phyloP scores from a whole-genome alignment of 1,140 invertebrate species.

The Caenorhabditis briggsae region DNA sequence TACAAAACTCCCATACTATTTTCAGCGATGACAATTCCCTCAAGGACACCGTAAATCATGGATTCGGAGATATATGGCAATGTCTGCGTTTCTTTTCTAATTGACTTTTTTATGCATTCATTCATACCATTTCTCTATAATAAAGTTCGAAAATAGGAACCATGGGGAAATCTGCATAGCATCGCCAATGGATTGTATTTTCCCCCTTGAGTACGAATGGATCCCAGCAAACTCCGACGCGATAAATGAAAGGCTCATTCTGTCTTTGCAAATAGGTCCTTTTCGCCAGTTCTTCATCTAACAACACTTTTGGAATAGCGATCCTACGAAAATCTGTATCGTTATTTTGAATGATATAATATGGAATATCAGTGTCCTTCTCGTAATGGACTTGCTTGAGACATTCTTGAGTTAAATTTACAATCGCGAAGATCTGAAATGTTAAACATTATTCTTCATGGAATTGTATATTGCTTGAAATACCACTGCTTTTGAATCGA shows the following conservation, averaged over 20 bases:
- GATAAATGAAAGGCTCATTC: not conserved
- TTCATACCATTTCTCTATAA: not conserved
- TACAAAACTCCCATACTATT: not conserved
- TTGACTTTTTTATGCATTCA: not conserved
- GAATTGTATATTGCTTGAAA: not conserved
- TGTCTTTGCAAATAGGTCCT: not conserved
- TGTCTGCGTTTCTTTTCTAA: not conserved
- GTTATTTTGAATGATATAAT: constrained; percentile 3
- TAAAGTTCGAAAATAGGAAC: constrained; percentile 22
- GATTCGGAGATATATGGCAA: constrained; percentile 11
- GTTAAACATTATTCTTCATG: not conserved
- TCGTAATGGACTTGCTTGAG: not conserved
- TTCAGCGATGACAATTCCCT: constrained; percentile 17
- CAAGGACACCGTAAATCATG: not conserved
- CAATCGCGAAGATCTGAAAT: constrained; percentile 36
- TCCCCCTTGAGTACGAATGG: not conserved
- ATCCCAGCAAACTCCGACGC: constrained; percentile 3
- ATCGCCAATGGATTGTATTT: not conserved
- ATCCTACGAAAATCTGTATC: not conserved
- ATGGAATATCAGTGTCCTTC: not conserved
- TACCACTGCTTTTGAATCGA: constrained; percentile 13
- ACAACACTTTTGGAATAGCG: not conserved
- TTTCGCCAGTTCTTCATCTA: not conserved
- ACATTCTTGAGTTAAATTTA: not conserved
- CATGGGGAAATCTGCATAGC: not conserved